These are phyloP conservation scores for Drosophila buzzatii DNA, from an alignment of 2,888 invertebrate species.

Conservation along the genomic window DNA sequence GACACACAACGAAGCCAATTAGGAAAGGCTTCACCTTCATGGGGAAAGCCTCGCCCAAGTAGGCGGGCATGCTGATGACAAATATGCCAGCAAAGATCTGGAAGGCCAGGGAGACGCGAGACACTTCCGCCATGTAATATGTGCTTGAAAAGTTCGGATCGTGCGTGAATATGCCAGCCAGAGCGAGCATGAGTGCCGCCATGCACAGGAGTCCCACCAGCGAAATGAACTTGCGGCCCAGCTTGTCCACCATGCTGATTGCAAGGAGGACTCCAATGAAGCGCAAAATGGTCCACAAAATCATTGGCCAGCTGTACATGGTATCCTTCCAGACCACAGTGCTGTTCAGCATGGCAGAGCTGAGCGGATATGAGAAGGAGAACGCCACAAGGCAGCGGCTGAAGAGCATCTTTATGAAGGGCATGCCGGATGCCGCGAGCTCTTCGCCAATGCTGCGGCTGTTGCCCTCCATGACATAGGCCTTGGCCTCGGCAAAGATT, in stretches of 20 bases:
- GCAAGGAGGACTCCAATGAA: constrained; percentile 63
- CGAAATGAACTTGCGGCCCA: constrained; percentile 68
- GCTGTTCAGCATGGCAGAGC: constrained; percentile 48
- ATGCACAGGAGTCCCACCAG: constrained; percentile 66
- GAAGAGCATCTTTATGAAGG: constrained; percentile 71
- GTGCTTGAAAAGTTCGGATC: constrained; percentile 13
- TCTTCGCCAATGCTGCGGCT: constrained; percentile 42
- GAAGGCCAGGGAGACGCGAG: constrained; percentile 59
- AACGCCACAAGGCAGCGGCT: constrained; percentile 78
- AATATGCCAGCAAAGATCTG: constrained; percentile 76
- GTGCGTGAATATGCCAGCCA: constrained; percentile 62
- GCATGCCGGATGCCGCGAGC: constrained; percentile 43
- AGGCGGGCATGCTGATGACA: constrained; percentile 68
- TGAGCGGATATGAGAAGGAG: constrained; percentile 76
- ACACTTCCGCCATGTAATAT: constrained; percentile 62
- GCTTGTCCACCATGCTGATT: constrained; percentile 58
- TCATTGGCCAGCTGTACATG: constrained; percentile 56
- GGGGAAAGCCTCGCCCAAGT: constrained; percentile 80
- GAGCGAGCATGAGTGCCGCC: constrained; percentile 66
- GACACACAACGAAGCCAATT: constrained; percentile 63
- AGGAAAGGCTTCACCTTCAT: constrained; percentile 72
- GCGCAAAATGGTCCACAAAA: constrained; percentile 68
- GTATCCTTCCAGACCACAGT: constrained; percentile 20
- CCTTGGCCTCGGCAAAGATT: constrained; percentile 66
- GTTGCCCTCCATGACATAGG: constrained; percentile 68